phyloP scores from a whole-genome alignment of 2,113 vertebrate species.

The Xiphias gladius region DNA sequence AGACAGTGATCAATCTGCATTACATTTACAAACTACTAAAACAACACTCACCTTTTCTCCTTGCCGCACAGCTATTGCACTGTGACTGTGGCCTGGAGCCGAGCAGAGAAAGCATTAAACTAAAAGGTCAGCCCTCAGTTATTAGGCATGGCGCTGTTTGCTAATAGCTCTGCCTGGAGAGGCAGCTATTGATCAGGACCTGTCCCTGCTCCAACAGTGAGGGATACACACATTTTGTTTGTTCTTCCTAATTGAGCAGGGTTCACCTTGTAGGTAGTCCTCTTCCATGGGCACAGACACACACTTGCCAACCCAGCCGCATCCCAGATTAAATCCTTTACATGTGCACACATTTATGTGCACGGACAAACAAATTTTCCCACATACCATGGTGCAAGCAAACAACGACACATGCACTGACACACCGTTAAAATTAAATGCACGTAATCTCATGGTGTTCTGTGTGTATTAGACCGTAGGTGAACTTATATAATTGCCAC shows the following conservation, averaged over 20 bases:
- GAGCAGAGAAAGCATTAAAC: slow-evolving; percentile 75
- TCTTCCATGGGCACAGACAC: slow-evolving; percentile 34
- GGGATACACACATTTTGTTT: slow-evolving; percentile 79
- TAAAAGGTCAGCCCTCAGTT: slow-evolving; percentile 84
- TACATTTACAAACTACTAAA: slow-evolving; percentile 84
- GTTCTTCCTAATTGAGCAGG: slow-evolving; percentile 78
- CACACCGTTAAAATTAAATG: slow-evolving; percentile 9
- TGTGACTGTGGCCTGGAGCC: slow-evolving; percentile 55
- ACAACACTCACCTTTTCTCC: slow-evolving; percentile 85
- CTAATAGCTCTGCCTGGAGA: slow-evolving; percentile 81
- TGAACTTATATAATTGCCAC: neutral
- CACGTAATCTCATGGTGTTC: slow-evolving; percentile 24
- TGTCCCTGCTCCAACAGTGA: slow-evolving; percentile 65
- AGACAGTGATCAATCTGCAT: slow-evolving; percentile 84
- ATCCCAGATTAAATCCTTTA: slow-evolving; percentile 19
- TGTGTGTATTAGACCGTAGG: slow-evolving; percentile 10
- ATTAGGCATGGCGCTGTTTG: slow-evolving; percentile 82
- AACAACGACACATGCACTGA: slow-evolving; percentile 9
- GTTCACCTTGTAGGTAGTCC: slow-evolving; percentile 77
- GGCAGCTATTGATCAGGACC: slow-evolving; percentile 81
- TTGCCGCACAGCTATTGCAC: slow-evolving; percentile 69
- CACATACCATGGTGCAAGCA: neutral
- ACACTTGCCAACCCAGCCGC: slow-evolving; percentile 11
- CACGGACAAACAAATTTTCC: neutral
- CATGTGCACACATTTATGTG: neutral